Evolutionary conservation across 2,888 invertebrate species (phyloP).

Genomic region (Hirtodrosophila trivittata): DNA sequence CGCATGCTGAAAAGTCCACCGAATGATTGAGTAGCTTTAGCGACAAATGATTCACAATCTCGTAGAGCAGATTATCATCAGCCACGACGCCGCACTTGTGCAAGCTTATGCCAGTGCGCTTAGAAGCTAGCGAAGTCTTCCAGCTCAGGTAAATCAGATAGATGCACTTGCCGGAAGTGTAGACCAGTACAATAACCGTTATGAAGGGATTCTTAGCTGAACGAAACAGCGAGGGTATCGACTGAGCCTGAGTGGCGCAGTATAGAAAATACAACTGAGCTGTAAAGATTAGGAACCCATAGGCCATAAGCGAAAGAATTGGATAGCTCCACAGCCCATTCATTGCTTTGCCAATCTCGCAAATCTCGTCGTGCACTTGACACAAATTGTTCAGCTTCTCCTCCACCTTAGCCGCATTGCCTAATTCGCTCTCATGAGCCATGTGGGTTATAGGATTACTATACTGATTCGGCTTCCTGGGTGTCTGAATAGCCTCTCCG

Average conservation of each 20-base stretch:
- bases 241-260: constrained; percentile 81
- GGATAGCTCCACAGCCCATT: constrained; percentile 84
- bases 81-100: constrained; percentile 83
- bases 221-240: constrained; percentile 82
- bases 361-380: constrained; percentile 83
- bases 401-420: constrained; percentile 79
- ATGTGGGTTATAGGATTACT: constrained; percentile 54
- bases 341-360: constrained; percentile 82
- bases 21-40: constrained; percentile 83
- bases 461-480: constrained; percentile 35
- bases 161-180: constrained; percentile 83
- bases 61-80: constrained; percentile 83
- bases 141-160: constrained; percentile 83
- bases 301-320: constrained; percentile 83
- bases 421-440: constrained; percentile 76
- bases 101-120: constrained; percentile 82
- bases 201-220: constrained; percentile 82
- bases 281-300: constrained; percentile 83
- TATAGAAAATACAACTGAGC: constrained; percentile 84
- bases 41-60: constrained; percentile 84
- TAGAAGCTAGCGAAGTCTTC: constrained; percentile 83
- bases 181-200: constrained; percentile 77
- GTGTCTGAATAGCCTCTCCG: constrained; percentile 61
- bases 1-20: constrained; percentile 83
- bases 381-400: constrained; percentile 83